A percentile compares a stretch with the other conserved stretches of the same genome.
phyloP scores from a whole-genome alignment of 2,888 invertebrate genomes.

The Abscondita cerata region DNA sequence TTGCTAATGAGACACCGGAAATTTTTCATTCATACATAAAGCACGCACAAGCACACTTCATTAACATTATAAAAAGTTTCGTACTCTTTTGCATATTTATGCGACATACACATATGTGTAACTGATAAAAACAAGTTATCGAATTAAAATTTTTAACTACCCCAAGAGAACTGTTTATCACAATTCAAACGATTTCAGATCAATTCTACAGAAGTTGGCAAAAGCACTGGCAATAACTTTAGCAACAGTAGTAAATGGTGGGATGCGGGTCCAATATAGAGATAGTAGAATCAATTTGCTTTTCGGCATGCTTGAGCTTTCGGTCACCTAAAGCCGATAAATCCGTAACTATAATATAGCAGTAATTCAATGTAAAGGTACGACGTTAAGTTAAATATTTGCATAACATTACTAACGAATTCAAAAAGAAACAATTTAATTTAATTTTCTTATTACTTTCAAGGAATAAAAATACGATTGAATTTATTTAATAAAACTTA shows the following conservation, averaged over 20 bases:
- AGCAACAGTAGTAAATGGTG: conserved; percentile 30
- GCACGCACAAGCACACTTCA: too few relatives aligned
- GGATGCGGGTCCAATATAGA: conserved; percentile 38
- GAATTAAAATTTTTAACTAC: conserved; percentile 8
- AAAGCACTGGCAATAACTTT: conserved; percentile 39
- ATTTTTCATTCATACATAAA: background rate
- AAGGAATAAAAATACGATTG: too few relatives aligned
- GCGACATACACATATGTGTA: too few relatives aligned
- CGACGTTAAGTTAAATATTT: too few relatives aligned
- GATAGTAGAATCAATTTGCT: conserved; percentile 52
- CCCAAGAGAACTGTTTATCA: conserved; percentile 7
- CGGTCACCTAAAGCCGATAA: conserved; percentile 47
- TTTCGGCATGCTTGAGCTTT: conserved; percentile 46
- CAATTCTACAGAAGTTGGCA: conserved; percentile 25
- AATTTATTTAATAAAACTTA: too few relatives aligned
- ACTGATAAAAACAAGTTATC: too few relatives aligned
- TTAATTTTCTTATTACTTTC: too few relatives aligned
- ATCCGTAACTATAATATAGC: conserved; percentile 39
- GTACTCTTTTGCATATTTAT: too few relatives aligned
- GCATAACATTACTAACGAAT: too few relatives aligned
- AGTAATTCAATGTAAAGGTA: too few relatives aligned
- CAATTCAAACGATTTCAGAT: conserved; percentile 8
- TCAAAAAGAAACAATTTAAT: too few relatives aligned
- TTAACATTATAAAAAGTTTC: too few relatives aligned
- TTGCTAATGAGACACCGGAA: background rate